Conservation (phyloP, 1,140 invertebrate genomes). For the Drosophila virilis region DNA sequence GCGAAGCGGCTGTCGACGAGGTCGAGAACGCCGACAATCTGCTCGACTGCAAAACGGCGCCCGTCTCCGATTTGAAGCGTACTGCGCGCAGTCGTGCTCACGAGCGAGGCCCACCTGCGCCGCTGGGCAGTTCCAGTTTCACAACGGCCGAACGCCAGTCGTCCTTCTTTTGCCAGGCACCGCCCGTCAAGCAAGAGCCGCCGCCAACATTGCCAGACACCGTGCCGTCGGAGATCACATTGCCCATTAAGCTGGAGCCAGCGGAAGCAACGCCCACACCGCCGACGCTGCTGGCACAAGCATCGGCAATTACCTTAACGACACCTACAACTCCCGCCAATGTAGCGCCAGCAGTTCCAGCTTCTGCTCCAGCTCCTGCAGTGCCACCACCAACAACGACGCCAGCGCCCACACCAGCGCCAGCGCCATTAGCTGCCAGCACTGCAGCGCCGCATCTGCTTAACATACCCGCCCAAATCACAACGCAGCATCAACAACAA, state of each 20-base stretch:
- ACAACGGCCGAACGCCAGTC: conserved; percentile 29
- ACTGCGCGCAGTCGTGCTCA: conserved; percentile 50
- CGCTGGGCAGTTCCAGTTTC: conserved; percentile 63
- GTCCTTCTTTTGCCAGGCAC: conserved; percentile 63
- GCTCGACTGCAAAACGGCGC: conserved; percentile 70
- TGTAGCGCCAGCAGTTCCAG: conserved; percentile 1
- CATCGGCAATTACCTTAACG: conserved; percentile 1
- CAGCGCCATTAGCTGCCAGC: conserved; percentile 17
- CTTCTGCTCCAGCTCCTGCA: not conserved
- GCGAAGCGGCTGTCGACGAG: conserved; percentile 76
- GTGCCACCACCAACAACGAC: conserved; percentile 6
- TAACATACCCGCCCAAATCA: conserved; percentile 72
- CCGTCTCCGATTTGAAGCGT: conserved; percentile 45
- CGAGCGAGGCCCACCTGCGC: not conserved
- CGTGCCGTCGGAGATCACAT: not conserved
- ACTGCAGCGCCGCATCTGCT: conserved; percentile 48
- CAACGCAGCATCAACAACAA: conserved; percentile 40
- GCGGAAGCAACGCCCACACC: conserved; percentile 8
- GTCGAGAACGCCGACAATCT: conserved; percentile 71
- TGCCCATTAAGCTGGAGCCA: conserved; percentile 34
- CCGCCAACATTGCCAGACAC: conserved; percentile 19
- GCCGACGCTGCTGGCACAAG: not conserved
- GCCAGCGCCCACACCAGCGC: not conserved
- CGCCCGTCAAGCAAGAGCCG: conserved; percentile 47
- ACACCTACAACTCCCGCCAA: not conserved